Conservation (phyloP, 1,140 invertebrate genomes). For the Portunus trituberculatus region DNA sequence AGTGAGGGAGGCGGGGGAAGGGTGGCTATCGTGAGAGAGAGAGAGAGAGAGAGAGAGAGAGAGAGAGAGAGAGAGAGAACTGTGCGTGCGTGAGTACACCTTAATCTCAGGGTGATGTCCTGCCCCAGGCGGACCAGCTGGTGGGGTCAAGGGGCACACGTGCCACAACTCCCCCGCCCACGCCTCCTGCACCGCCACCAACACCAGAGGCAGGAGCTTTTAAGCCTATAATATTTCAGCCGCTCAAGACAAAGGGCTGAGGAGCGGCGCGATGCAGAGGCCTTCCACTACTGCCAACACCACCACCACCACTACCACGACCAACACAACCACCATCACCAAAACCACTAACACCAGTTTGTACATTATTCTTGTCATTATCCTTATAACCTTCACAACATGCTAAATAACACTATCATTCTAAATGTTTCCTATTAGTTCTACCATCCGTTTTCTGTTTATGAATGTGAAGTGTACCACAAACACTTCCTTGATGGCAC, state of each 20-base stretch:
- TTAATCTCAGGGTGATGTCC: neutral
- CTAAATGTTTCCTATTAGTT: no score
- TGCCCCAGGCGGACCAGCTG: neutral
- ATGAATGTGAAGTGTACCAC: no score
- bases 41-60: conserved; percentile 45
- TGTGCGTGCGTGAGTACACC: neutral
- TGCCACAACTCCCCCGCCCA: neutral
- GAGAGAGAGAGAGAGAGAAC: conserved; percentile 24
- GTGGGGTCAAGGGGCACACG: no score
- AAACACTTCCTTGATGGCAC: no score
- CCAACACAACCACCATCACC: no score
- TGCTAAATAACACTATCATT: no score
- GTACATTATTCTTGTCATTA: no score
- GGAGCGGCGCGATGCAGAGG: neutral
- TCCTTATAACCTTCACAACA: no score
- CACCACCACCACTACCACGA: no score
- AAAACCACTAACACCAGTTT: no score
- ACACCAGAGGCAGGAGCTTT: neutral
- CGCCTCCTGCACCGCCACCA: neutral
- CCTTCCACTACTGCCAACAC: no score
- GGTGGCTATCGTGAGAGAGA: conserved; percentile 27
- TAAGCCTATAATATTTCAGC: neutral
- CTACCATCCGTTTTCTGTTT: no score
- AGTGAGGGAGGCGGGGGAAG: neutral
- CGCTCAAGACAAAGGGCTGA: neutral